These are phyloP conservation scores for Dufourea novaeangliae DNA, from an alignment of 1,140 invertebrate genomes.

Conservation along the genomic window DNA sequence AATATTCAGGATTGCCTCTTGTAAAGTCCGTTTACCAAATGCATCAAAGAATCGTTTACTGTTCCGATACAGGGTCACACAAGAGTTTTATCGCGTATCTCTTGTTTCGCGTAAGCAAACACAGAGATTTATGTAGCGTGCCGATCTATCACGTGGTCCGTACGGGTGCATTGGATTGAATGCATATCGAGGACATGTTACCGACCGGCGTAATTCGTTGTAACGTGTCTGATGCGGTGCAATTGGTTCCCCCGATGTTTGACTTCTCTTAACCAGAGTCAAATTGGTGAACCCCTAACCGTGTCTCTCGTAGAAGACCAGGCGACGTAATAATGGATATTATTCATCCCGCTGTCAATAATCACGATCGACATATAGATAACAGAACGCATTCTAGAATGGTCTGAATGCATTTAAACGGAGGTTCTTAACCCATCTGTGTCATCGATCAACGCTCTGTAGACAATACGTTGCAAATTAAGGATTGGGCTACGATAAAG, in stretches of 20 bases:
- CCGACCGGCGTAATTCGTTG: background rate
- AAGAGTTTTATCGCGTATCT: slow-evolving; percentile 15
- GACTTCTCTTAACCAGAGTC: slow-evolving; percentile 22
- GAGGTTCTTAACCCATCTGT: too few species aligned
- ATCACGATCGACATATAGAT: too few species aligned
- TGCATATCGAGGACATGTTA: background rate
- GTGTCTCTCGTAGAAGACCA: background rate
- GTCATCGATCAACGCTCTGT: too few species aligned
- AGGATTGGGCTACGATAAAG: too few species aligned
- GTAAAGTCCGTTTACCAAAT: background rate
- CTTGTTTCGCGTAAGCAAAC: background rate
- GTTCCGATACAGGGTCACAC: background rate
- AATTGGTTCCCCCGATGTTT: slow-evolving; percentile 12
- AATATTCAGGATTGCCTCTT: too few species aligned
- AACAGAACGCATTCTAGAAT: slow-evolving; percentile 4
- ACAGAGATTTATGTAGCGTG: background rate
- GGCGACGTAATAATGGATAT: background rate
- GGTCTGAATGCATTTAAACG: background rate
- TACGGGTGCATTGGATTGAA: background rate
- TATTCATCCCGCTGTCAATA: background rate
- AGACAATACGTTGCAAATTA: too few species aligned
- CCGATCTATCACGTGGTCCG: slow-evolving; percentile 5
- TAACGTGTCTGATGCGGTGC: slow-evolving; percentile 1
- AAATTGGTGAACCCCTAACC: slow-evolving; percentile 9
- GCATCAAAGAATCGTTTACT: background rate